Conservation (phyloP, 2,113 vertebrate genomes). For the Hemiprocne comata region DNA sequence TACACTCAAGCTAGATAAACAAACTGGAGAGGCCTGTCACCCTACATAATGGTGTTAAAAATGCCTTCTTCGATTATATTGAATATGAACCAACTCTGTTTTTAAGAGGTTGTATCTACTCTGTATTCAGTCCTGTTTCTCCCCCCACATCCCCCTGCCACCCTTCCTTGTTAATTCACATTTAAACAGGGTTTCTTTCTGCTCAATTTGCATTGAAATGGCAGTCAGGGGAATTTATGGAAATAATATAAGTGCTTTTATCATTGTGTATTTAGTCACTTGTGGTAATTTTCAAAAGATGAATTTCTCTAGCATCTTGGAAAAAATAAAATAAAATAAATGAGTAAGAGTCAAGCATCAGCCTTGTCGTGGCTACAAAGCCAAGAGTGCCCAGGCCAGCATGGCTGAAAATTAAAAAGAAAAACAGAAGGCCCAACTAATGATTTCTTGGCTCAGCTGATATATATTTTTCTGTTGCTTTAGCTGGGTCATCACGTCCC, state of each 20-base stretch:
- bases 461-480: neutral
- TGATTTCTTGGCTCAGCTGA: neutral
- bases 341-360: neutral
- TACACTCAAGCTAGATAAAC: neutral
- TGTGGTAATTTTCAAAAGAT: constrained; percentile 55
- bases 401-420: neutral
- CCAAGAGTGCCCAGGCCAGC: neutral
- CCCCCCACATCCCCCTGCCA: neutral
- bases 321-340: neutral
- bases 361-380: neutral
- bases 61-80: neutral
- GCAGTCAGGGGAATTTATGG: constrained; percentile 64
- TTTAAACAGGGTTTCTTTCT: constrained; percentile 57
- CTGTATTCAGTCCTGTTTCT: neutral
- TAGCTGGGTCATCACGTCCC: neutral
- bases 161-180: constrained; percentile 38
- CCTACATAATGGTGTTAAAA: constrained; percentile 14
- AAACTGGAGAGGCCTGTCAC: neutral
- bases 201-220: constrained; percentile 59
- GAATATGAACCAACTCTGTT: neutral
- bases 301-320: constrained; percentile 44
- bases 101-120: constrained; percentile 19
- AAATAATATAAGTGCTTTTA: constrained; percentile 70
- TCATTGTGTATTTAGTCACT: constrained; percentile 61
- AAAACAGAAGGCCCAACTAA: neutral